Evolutionary conservation across 2,888 invertebrate species (phyloP), one percentile per base, ranked within the genome.

Genomic region (Drosophila basisetae): DNA sequence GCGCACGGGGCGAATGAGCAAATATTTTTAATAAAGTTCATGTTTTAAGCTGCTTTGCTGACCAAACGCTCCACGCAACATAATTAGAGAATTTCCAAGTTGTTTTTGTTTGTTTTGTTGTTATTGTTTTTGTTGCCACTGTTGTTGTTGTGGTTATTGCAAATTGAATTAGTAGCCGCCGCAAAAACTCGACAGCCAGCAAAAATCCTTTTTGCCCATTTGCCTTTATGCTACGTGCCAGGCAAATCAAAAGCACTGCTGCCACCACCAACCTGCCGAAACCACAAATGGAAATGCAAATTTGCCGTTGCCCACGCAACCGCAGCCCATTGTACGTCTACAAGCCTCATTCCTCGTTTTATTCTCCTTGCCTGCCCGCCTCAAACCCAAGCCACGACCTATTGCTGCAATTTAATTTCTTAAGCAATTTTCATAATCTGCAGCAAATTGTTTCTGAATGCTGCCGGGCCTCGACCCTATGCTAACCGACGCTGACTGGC

Each of bases 341-440:
- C 68, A 13, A 13, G 16, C 47, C 47, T 16, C 39, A 56, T 3
- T 11, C 13, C 28, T 4, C 41, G 35, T 30, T 39, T 30, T 39
- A n/a, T 39, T 56, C n/a, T 28, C 30, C 2, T 6, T 7, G 13
- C 13, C 22, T 16, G 22, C 10, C 30, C 7, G 35, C 28, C n/a
- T n/a, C 35, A 28, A 33, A 25, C 35, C 69, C 47, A 53, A 52
- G 69, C 73, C 49, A 73, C 67, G 69, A 73, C 69, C 84, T 83
- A 82, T 73, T 90, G 89, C 90, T 74, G 91, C 89, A 90, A 91
- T 90, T 90, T 90, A 90, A 90, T 90, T 91, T 90, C 90, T 91
- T 91, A 84, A 90, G 90, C 91, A 90, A 90, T 90, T 90, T 90
- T 91, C 91, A 91, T 90, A 90, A 90, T 90, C 91, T 91, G 82